Evolutionary conservation across 92 coral and sea anemone species (phyloP).

Genomic region (Palythoa grandiflora): DNA sequence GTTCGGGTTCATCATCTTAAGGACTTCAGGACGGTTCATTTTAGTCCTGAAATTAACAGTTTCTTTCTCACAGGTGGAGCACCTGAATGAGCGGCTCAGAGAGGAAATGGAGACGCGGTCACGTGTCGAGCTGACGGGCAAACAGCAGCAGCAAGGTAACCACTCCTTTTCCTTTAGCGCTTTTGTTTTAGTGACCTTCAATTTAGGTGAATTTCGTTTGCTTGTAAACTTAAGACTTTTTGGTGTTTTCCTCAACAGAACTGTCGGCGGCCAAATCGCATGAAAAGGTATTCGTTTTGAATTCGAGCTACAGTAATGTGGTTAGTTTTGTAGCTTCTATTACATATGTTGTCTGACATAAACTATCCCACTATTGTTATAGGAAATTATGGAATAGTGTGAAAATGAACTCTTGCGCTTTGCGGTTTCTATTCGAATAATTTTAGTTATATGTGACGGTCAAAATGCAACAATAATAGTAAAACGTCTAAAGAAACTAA

Average conservation of each 20-base stretch:
- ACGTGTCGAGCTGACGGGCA: conserved; percentile 77
- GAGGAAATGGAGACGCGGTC: conserved; percentile 91
- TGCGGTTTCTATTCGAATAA: not conserved
- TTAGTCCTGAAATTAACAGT: not conserved
- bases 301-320: not conserved
- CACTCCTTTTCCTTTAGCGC: not conserved
- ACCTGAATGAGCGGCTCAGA: conserved; percentile 81
- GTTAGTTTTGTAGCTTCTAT: not conserved
- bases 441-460: not conserved
- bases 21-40: too few species aligned
- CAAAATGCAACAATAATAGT: not conserved
- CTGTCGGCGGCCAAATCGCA: conserved; percentile 79
- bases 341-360: not conserved
- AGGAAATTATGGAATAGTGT: not conserved
- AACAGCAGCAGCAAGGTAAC: conserved; percentile 94
- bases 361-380: not conserved
- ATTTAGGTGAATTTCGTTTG: not conserved
- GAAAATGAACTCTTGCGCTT: not conserved
- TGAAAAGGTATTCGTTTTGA: conserved; percentile 75
- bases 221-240: not conserved
- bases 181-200: not conserved
- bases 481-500: too few species aligned
- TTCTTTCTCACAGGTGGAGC: conserved; percentile 71
- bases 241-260: conserved; percentile 60
- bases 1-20: too few species aligned